Conservation (phyloP, 2,888 invertebrate genomes). For the Coelogynopora nodosa region DNA sequence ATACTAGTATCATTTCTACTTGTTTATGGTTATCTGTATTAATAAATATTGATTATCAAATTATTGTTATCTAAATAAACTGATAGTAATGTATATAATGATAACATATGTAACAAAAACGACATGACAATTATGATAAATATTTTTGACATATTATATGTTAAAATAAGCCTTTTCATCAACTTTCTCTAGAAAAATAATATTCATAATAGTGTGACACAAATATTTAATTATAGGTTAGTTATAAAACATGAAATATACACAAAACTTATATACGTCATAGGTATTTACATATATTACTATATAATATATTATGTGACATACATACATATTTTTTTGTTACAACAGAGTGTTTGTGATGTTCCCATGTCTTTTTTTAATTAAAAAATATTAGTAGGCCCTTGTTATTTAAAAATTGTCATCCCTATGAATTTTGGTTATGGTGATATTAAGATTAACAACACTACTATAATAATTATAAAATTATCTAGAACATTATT, state of each 20-base stretch:
- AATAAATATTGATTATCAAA: not conserved
- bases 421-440: too few relatives aligned
- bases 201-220: not conserved
- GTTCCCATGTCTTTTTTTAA: too few relatives aligned
- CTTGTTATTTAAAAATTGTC: too few relatives aligned
- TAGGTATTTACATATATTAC: not conserved
- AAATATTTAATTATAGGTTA: too few relatives aligned
- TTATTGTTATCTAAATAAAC: not conserved
- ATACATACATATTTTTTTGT: too few relatives aligned
- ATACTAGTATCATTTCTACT: not conserved
- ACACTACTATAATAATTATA: too few relatives aligned
- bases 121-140: not conserved
- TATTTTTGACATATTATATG: not conserved
- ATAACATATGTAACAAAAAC: not conserved
- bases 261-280: too few relatives aligned
- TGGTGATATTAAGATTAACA: too few relatives aligned
- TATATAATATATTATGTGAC: not conserved
- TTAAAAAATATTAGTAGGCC: too few relatives aligned
- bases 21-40: not conserved
- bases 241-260: too few relatives aligned
- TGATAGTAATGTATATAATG: not conserved
- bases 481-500: too few relatives aligned
- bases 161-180: not conserved
- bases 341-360: too few relatives aligned
- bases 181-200: not conserved